Evolutionary conservation across 1,140 invertebrate genomes (phyloP).

Genomic region (Steinernema khuongi): DNA sequence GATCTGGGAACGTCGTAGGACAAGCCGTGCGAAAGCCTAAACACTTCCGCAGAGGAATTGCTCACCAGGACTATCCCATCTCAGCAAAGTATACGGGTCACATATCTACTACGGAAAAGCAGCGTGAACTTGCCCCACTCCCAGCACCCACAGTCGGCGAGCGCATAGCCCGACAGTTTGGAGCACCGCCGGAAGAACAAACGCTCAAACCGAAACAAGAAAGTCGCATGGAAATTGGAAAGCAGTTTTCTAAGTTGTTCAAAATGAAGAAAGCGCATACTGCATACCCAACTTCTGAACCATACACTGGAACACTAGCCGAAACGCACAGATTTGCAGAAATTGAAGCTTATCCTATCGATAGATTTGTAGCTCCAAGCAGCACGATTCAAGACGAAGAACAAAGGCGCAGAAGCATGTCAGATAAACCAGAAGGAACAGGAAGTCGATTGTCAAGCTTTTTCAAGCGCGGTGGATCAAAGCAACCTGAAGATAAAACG

Average conservation of each 20-base stretch:
- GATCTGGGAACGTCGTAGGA: constrained; percentile 14
- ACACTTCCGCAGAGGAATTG: not conserved
- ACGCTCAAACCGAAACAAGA: not conserved
- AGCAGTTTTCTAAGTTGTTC: constrained; percentile 18
- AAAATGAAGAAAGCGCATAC: not conserved
- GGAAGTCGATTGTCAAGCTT: not conserved
- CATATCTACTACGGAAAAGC: not conserved
- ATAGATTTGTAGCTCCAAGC: not conserved
- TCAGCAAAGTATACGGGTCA: constrained; percentile 19
- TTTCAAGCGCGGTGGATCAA: too few species aligned
- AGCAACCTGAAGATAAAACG: too few species aligned
- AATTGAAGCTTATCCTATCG: not conserved
- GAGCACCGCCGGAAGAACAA: not conserved
- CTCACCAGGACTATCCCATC: constrained; percentile 7
- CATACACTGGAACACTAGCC: constrained; percentile 12
- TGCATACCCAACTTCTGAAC: constrained; percentile 20
- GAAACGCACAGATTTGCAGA: not conserved
- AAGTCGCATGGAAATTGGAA: not conserved
- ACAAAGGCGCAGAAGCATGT: not conserved
- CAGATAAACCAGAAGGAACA: not conserved
- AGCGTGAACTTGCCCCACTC: not conserved
- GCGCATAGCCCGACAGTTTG: not conserved
- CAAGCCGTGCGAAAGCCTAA: constrained; percentile 21
- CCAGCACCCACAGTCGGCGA: constrained; percentile 16
- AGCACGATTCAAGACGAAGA: constrained; percentile 14